phyloP scores from a whole-genome alignment of 2,888 invertebrate genomes.

The Silvanus unidentatus region DNA sequence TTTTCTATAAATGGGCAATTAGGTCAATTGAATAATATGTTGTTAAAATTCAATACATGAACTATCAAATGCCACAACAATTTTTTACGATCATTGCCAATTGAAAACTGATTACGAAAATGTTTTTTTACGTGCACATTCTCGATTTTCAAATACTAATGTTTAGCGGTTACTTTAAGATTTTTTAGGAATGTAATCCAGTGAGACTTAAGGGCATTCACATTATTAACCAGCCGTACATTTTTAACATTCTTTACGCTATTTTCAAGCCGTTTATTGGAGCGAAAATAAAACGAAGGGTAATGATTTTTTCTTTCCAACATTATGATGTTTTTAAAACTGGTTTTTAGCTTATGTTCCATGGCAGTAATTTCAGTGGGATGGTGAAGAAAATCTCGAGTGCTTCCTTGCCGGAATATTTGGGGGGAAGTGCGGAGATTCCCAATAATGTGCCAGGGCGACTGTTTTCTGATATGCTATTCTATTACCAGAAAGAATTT shows the following conservation, averaged over 20 bases:
- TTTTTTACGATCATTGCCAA: too few relatives aligned
- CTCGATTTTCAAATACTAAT: too few relatives aligned
- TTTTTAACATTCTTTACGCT: conserved; percentile 81
- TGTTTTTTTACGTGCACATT: too few relatives aligned
- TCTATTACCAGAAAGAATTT: conserved; percentile 61
- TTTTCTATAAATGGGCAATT: too few relatives aligned
- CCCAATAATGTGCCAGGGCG: conserved; percentile 56
- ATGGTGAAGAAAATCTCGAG: conserved; percentile 56
- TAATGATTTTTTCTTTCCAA: too few relatives aligned
- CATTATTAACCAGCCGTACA: conserved; percentile 78
- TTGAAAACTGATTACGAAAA: too few relatives aligned
- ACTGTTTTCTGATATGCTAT: conserved; percentile 61
- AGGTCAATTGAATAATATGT: too few relatives aligned
- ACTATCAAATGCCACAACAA: too few relatives aligned
- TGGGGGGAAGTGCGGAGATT: conserved; percentile 63
- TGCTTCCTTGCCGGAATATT: conserved; percentile 54
- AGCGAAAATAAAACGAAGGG: conserved; percentile 73
- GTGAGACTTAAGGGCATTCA: conserved; percentile 79
- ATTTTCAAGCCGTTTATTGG: conserved; percentile 84
- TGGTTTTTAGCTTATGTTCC: conserved; percentile 63
- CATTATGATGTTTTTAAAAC: too few relatives aligned
- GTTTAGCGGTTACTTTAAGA: too few relatives aligned
- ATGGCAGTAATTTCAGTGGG: conserved; percentile 61
- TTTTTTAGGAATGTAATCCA: conserved; percentile 71
- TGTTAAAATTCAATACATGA: too few relatives aligned